Percentiles rank a stretch among this genome's conserved stretches.
phyloP scores from a whole-genome alignment of 2,797 vertebrate species.

The Zalophus californianus region DNA sequence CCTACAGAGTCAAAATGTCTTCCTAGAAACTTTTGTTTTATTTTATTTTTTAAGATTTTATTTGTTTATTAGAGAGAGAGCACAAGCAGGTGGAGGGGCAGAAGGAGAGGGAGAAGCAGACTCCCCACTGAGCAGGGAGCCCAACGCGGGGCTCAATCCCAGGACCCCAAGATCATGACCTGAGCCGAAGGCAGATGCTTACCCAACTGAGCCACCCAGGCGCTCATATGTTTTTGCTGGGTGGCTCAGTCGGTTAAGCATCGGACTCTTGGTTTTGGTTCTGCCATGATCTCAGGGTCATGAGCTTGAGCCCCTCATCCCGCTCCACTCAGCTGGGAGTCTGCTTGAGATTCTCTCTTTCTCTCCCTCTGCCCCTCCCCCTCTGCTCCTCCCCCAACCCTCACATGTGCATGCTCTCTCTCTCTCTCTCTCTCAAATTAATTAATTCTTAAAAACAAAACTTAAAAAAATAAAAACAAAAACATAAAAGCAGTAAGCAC shows the following conservation, averaged over 20 bases:
- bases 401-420: not conserved
- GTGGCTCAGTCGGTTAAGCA: not conserved
- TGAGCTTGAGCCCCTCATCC: not conserved
- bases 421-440: not conserved
- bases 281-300: not conserved
- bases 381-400: not conserved
- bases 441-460: not conserved
- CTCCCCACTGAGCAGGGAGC: not conserved
- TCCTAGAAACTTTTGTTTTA: not conserved
- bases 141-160: accelerated
- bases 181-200: not conserved
- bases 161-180: not conserved
- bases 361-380: not conserved
- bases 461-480: not conserved
- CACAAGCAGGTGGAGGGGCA: too few relatives aligned
- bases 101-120: not conserved
- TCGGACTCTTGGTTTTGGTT: not conserved
- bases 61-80: too few relatives aligned
- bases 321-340: not conserved
- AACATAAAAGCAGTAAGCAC: not conserved
- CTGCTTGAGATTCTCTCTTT: not conserved
- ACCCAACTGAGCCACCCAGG: not conserved
- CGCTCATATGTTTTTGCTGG: not conserved
- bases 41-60: too few relatives aligned
- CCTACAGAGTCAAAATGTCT: not conserved